Base-by-base conservation (phyloP, 2,888 invertebrate genomes). In the Strigamia maritima region DNA sequence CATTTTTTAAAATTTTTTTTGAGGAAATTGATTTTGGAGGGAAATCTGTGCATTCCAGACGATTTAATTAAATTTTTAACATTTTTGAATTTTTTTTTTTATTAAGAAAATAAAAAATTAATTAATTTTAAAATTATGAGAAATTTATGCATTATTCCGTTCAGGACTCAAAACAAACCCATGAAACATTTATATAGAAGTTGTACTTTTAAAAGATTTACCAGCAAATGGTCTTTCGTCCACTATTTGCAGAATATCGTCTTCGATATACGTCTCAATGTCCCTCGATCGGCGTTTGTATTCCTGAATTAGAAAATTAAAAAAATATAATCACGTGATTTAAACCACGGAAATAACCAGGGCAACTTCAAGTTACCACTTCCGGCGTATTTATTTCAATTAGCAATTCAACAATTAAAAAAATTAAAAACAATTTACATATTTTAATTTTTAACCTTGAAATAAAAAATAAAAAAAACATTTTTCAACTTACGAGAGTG, bases 251-350 rank as follows among this genome's bases (percentile, higher is more conserved):
- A 84, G 81, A 60, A 83, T 81, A 65, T 83, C 82, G 16, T 83
- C 82, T 78, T 86, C 86, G 1, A 92, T 94, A 86, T 94, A 93
- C 3, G 94, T 94, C 86, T 93, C 93, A 89, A 93, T 93, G 87
- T 94, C 94, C 81, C 92, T 90, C 10, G 94, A 94, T 82, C 92
- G 89, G 83, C 94, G 88, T 86, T 94, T 94, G 88, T 93, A 93
- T 86, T 94, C 93, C 92, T 93, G 89, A 14, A 77, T 76, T 14
- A 38, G n/a, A 7, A 40, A 77, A 44, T n/a, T 6, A 49, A 77
- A 49, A 44, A 38, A 49, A 19, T 31, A 31, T 4, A 77, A 49
- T 77, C 26, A 77, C 22, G 28, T 44, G 40, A 44, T 24, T 40
- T n/a, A 44, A 14, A 77, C 26, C 38, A 28, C 35, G 77, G 28